Conservation (phyloP, 2,888 invertebrate genomes). For the Koerneria pararmatus region DNA sequence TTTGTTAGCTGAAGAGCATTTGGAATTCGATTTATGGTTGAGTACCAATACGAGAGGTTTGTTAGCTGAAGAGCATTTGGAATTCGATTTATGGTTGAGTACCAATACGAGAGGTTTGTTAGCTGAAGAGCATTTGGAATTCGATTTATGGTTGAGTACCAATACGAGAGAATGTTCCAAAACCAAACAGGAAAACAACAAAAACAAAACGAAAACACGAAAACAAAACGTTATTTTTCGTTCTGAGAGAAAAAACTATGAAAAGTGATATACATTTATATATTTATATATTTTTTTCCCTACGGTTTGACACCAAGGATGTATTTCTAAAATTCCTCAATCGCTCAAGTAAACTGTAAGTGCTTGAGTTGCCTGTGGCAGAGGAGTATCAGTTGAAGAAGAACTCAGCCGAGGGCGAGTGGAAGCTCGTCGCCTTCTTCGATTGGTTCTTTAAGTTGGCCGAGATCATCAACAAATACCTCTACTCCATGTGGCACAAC, state of each 20-base stretch:
- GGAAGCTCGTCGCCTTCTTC: constrained; percentile 54
- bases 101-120: no score
- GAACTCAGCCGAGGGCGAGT: constrained; percentile 51
- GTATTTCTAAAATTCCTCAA: no score
- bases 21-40: no score
- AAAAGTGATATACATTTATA: not conserved
- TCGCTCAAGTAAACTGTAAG: no score
- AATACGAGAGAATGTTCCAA: no score
- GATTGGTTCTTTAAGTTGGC: constrained; percentile 56
- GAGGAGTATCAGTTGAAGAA: constrained; percentile 52
- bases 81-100: no score
- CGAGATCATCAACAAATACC: constrained; percentile 57
- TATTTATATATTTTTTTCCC: not conserved
- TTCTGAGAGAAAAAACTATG: not conserved
- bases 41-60: no score
- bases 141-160: no score
- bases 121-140: no score
- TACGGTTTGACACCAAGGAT: no score
- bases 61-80: no score
- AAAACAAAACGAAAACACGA: not conserved
- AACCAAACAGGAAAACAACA: not conserved
- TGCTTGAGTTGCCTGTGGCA: constrained; percentile 53
- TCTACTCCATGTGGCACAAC: constrained; percentile 58
- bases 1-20: no score
- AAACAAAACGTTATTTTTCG: not conserved